Conservation (phyloP, 2,797 vertebrate genomes). For the Sebastes hubbsi region DNA sequence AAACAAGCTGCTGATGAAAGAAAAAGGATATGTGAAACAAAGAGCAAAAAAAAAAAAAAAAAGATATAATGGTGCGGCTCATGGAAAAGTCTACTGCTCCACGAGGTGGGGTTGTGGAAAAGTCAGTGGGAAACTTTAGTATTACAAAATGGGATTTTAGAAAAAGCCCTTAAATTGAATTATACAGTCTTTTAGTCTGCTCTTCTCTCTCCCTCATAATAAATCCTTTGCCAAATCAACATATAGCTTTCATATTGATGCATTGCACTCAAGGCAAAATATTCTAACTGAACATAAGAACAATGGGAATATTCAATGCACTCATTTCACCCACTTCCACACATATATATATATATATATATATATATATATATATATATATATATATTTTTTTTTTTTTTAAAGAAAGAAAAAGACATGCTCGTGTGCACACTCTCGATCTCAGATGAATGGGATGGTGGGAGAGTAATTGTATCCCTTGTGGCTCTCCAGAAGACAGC, state of each 20-base stretch:
- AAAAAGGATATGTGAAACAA: constrained; percentile 2
- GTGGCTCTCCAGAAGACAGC: constrained; percentile 56
- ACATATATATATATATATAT: neutral
- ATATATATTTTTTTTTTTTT: too few relatives aligned
- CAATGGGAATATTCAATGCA: constrained; percentile 41
- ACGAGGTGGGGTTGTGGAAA: constrained; percentile 34
- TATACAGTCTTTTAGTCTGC: neutral
- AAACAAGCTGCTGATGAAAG: neutral
- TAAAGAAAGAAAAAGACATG: neutral
- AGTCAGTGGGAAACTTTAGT: constrained; percentile 12
- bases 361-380: neutral
- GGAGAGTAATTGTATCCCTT: constrained; percentile 65
- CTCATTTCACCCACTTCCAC: constrained; percentile 33
- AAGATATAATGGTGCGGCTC: neutral
- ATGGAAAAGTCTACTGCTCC: constrained; percentile 41
- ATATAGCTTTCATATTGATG: constrained; percentile 42
- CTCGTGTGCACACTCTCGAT: neutral
- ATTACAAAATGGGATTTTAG: constrained; percentile 13
- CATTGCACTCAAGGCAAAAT: constrained; percentile 12
- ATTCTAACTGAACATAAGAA: constrained; percentile 36
- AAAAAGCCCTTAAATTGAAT: constrained; percentile 9
- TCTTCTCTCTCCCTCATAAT: constrained; percentile 10
- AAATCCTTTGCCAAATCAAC: constrained; percentile 36
- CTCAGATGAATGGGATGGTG: constrained; percentile 55
- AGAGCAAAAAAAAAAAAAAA: neutral